These are phyloP conservation scores for Philaethria dido DNA, from an alignment of 2,888 invertebrate genomes.

Conservation along the genomic window DNA sequence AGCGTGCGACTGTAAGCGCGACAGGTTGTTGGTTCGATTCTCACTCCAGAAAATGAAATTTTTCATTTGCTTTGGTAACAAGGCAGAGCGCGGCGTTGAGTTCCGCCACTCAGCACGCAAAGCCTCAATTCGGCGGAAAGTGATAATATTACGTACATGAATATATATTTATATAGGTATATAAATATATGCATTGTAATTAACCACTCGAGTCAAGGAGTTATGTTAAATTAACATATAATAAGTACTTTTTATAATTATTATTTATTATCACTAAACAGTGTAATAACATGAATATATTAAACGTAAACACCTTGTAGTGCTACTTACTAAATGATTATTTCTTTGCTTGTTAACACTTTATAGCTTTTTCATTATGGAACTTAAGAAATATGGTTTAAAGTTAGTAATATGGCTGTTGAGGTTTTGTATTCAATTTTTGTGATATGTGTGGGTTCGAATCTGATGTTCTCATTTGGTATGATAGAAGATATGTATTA, in stretches of 20 bases:
- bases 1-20: too few species aligned
- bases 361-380: not conserved
- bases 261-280: constrained; percentile 21
- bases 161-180: not conserved
- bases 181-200: not conserved
- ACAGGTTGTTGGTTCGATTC: too few species aligned
- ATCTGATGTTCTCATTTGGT: too few species aligned
- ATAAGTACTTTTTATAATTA: constrained; percentile 1
- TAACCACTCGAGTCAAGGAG: constrained; percentile 1
- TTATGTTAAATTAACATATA: constrained; percentile 6
- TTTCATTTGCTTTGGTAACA: too few species aligned
- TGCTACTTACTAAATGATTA: not conserved
- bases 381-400: not conserved
- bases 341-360: not conserved
- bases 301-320: not conserved
- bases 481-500: too few species aligned
- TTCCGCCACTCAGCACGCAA: too few species aligned
- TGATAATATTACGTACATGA: too few species aligned
- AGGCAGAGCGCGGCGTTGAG: too few species aligned
- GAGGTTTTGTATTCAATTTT: too few species aligned
- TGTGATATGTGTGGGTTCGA: too few species aligned
- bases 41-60: too few species aligned
- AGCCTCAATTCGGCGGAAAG: too few species aligned
- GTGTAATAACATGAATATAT: constrained; percentile 8
- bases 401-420: not conserved